Conservation (phyloP, 2,113 vertebrate genomes). For the Psilopsiagon aurifrons region DNA sequence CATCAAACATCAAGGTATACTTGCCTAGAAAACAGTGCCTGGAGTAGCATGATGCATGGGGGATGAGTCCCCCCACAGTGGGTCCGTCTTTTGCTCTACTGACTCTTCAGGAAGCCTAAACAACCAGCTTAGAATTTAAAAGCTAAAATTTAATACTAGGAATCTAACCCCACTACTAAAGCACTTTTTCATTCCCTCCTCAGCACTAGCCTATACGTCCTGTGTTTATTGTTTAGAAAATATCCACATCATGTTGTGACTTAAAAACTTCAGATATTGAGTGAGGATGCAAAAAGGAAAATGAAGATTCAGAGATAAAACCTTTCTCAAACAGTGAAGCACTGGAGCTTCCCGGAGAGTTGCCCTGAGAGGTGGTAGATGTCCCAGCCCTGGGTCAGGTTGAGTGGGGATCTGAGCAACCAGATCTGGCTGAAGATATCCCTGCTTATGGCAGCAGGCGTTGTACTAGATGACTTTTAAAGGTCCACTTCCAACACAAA, state of each 20-base stretch:
- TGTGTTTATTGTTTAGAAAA: background rate
- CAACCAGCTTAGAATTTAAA: background rate
- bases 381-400: rapidly evolving
- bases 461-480: background rate
- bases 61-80: background rate
- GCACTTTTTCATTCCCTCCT: background rate
- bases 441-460: background rate
- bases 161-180: background rate
- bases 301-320: background rate
- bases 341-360: background rate
- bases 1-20: background rate
- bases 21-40: background rate
- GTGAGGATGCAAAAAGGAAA: background rate
- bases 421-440: background rate
- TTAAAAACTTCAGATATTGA: background rate
- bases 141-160: background rate
- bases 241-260: background rate
- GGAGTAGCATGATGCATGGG: background rate
- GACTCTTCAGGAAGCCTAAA: background rate
- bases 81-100: background rate
- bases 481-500: background rate
- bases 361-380: background rate
- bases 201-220: rapidly evolving
- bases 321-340: background rate
- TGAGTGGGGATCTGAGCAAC: rapidly evolving